These are phyloP conservation scores for Nemoura dubitans DNA, from an alignment of 2,888 invertebrate species.

Conservation along the genomic window DNA sequence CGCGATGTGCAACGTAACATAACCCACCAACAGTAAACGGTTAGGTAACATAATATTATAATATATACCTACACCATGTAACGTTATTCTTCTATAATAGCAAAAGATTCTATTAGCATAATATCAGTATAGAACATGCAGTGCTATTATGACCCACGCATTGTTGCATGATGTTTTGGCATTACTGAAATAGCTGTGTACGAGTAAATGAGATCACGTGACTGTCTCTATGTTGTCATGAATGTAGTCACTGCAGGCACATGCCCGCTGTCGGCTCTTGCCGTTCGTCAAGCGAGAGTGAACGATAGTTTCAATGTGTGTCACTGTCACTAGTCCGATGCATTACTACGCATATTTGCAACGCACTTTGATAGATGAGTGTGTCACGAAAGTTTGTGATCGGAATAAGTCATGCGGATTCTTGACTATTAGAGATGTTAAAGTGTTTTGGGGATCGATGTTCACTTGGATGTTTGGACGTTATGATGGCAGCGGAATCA, in stretches of 20 bases:
- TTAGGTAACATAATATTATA: not conserved
- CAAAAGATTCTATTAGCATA: not conserved
- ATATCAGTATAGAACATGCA: not conserved
- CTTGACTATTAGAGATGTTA: not conserved
- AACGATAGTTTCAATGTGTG: not conserved
- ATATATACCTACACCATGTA: not conserved
- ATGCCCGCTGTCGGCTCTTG: not conserved
- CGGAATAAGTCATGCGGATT: not conserved
- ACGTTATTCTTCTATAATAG: not conserved
- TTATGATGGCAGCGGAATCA: no score
- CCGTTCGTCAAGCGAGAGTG: not conserved
- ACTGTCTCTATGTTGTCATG: not conserved
- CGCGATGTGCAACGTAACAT: not conserved
- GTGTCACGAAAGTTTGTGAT: not conserved
- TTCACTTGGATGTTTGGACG: no score
- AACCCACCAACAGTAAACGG: not conserved
- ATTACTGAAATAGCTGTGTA: not conserved
- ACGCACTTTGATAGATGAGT: not conserved
- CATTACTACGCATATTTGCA: not conserved
- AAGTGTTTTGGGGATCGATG: not conserved
- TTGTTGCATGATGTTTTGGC: not conserved
- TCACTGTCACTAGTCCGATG: not conserved
- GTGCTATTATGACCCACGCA: not conserved
- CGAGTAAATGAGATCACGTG: not conserved
- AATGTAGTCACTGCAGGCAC: not conserved